Percentiles rank a stretch among this genome's conserved stretches.
Conservation (phyloP, 2,113 vertebrate species). For the Esox niger region DNA sequence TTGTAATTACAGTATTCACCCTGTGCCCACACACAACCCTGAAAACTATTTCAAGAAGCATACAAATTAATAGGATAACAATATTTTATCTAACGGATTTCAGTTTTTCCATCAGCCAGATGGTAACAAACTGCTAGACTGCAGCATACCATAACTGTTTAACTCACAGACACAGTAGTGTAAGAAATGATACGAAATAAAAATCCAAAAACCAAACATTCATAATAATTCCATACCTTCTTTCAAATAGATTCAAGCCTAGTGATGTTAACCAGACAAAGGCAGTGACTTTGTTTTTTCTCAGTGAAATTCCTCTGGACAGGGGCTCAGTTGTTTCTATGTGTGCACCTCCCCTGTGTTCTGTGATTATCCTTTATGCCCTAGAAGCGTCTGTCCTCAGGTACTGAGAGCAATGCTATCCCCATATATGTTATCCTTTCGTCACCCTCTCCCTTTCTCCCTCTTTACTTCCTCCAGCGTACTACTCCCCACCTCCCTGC, state of each 20-base stretch:
- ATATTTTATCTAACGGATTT: no score
- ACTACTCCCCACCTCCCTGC: slow-evolving; percentile 9
- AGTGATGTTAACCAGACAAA: neutral
- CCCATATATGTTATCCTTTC: slow-evolving; percentile 16
- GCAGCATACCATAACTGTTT: no score
- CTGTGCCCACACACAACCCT: no score
- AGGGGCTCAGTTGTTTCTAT: no score
- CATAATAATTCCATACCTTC: slow-evolving; percentile 38
- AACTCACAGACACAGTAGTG: no score
- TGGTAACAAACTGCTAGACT: no score
- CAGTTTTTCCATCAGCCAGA: no score
- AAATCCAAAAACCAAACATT: neutral
- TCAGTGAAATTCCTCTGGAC: slow-evolving; percentile 23
- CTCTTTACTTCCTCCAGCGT: neutral
- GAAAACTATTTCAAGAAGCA: no score
- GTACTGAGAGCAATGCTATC: slow-evolving; percentile 44
- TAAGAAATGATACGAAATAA: no score
- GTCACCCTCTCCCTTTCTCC: neutral
- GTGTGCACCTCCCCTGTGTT: slow-evolving; percentile 8
- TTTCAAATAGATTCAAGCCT: slow-evolving; percentile 9
- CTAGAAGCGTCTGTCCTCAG: slow-evolving; percentile 60
- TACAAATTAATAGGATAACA: no score
- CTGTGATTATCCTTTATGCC: slow-evolving; percentile 51
- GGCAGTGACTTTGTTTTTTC: slow-evolving; percentile 30
- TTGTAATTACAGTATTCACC: no score